phyloP scores from a whole-genome alignment of 2,113 vertebrate genomes.

The Channa argus region DNA sequence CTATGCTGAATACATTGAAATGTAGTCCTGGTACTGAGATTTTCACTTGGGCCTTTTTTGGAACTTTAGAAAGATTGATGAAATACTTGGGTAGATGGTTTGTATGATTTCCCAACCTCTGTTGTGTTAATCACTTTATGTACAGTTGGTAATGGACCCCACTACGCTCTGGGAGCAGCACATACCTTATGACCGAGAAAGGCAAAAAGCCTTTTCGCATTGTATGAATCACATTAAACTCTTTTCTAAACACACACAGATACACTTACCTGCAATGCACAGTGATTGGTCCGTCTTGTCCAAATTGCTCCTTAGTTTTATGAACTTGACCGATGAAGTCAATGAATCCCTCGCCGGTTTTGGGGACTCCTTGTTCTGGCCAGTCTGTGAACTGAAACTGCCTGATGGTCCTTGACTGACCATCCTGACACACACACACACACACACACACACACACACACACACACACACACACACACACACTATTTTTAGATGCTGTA shows the following conservation, averaged over 20 bases:
- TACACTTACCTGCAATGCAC: constrained; percentile 95
- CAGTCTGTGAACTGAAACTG: constrained; percentile 99
- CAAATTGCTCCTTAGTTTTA: constrained; percentile 99
- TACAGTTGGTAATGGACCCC: too few relatives aligned
- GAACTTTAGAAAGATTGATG: too few relatives aligned
- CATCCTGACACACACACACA: constrained; percentile 84
- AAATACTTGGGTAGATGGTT: too few relatives aligned
- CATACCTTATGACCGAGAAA: too few relatives aligned
- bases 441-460: constrained; percentile 2
- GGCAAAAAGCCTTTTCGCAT: too few relatives aligned
- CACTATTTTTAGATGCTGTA: neutral
- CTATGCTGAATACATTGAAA: too few relatives aligned
- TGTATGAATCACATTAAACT: too few relatives aligned
- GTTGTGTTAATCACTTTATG: too few relatives aligned
- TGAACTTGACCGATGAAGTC: constrained; percentile 99
- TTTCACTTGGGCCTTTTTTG: too few relatives aligned
- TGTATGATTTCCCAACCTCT: too few relatives aligned
- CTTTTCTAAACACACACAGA: neutral
- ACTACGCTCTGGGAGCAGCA: too few relatives aligned
- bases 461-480: constrained; percentile 2
- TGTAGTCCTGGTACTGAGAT: too few relatives aligned
- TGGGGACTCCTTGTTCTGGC: constrained; percentile 98
- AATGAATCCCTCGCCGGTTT: constrained; percentile 96
- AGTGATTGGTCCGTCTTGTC: constrained; percentile 96
- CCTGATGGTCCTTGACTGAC: constrained; percentile 96